phyloP scores from a whole-genome alignment of 2,113 vertebrate species.

The Morone chrysops region DNA sequence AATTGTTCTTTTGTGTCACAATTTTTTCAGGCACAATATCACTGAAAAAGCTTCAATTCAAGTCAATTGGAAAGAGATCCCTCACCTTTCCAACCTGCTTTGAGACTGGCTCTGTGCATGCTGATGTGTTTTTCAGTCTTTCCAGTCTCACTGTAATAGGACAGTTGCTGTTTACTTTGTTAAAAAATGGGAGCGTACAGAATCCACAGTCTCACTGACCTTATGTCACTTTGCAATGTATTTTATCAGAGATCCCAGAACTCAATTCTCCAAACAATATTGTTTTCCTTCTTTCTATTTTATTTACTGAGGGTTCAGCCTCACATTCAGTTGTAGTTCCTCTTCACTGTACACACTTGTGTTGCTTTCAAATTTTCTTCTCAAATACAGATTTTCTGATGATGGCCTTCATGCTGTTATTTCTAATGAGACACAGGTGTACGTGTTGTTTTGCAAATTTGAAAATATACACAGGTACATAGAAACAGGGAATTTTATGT shows the following conservation, averaged over 20 bases:
- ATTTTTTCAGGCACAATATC: slow-evolving; percentile 14
- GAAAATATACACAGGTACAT: slow-evolving; percentile 5
- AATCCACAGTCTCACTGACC: slow-evolving; percentile 38
- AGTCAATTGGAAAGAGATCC: slow-evolving; percentile 20
- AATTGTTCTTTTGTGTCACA: background rate
- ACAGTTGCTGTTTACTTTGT: slow-evolving; percentile 11
- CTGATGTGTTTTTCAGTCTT: background rate
- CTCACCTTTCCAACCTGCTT: background rate
- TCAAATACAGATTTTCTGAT: slow-evolving; percentile 11
- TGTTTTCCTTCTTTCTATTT: slow-evolving; percentile 28
- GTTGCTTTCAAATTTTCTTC: slow-evolving; percentile 28
- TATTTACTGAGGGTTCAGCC: slow-evolving; percentile 25
- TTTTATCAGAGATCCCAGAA: slow-evolving; percentile 30
- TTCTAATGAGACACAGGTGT: slow-evolving; percentile 61
- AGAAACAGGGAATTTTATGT: slow-evolving; percentile 1
- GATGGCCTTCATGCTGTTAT: slow-evolving; percentile 58
- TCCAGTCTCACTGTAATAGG: slow-evolving; percentile 9
- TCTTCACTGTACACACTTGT: slow-evolving; percentile 6
- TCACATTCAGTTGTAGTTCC: slow-evolving; percentile 16
- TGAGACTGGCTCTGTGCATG: slow-evolving; percentile 15
- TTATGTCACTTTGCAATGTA: slow-evolving; percentile 23
- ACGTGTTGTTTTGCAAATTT: slow-evolving; percentile 27
- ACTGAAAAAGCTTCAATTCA: background rate
- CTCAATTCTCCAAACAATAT: slow-evolving; percentile 20
- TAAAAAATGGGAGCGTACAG: slow-evolving; percentile 28